Percentiles rank a stretch among this genome's conserved stretches.
Evolutionary conservation across 2,888 invertebrate species (phyloP).

Genomic region (Steinernema hermaphroditum): DNA sequence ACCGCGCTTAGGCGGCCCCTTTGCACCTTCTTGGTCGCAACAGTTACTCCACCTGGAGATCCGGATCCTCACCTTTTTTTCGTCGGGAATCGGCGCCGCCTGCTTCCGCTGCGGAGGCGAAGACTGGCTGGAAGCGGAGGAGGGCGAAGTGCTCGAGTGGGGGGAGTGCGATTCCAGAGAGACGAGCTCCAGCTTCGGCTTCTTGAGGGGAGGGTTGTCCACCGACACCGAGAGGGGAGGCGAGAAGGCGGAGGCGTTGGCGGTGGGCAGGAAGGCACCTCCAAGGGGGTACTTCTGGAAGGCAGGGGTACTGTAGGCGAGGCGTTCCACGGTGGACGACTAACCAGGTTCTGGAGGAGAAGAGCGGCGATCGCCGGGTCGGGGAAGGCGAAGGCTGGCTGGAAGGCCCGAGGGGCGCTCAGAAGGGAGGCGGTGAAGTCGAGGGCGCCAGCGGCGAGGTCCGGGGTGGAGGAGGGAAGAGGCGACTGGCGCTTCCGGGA

Average conservation of each 20-base stretch:
- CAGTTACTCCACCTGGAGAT: too few species aligned
- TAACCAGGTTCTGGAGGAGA: conserved; percentile 8
- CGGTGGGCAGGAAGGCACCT: conserved; percentile 4
- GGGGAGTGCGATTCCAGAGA: background rate
- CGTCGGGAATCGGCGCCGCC: conserved; percentile 55
- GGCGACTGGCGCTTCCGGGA: conserved; percentile 20
- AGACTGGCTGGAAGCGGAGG: conserved; percentile 2
- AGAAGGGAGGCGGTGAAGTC: conserved; percentile 12
- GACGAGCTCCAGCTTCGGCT: background rate
- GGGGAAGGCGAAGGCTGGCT: conserved; percentile 16
- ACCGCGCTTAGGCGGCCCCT: conserved; percentile 14
- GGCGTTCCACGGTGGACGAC: background rate
- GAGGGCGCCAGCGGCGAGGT: background rate
- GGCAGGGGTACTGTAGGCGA: background rate
- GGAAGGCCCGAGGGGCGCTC: conserved; percentile 14
- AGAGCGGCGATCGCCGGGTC: conserved; percentile 13
- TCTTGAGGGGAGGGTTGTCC: conserved; percentile 10
- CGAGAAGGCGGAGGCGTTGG: background rate
- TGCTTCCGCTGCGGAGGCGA: conserved; percentile 41
- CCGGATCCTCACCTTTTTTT: conserved; percentile 51
- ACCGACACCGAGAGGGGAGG: conserved; percentile 18
- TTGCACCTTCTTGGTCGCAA: background rate
- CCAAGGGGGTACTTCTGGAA: conserved; percentile 21
- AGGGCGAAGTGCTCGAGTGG: conserved; percentile 17
- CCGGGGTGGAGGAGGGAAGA: background rate